phyloP scores from a whole-genome alignment of 2,888 invertebrate genomes.

The Beris morrisii region DNA sequence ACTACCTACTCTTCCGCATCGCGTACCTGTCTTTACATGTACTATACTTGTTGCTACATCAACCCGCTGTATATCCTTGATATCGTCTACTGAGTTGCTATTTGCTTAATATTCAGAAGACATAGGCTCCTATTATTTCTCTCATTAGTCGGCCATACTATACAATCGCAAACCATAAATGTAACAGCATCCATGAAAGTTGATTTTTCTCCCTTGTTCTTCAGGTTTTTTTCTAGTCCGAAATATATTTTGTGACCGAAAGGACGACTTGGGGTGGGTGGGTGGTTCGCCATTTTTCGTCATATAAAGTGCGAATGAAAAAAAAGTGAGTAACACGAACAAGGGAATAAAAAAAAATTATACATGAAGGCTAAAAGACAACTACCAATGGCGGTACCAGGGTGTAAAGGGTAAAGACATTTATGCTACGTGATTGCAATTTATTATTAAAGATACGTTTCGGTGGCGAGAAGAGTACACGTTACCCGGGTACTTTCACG shows the following conservation, averaged over 20 bases:
- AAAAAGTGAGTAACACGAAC: conserved; percentile 11
- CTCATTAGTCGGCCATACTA: conserved; percentile 27
- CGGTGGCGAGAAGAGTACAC: conserved; percentile 4
- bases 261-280: conserved; percentile 4
- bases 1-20: too few relatives aligned
- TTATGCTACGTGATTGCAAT: conserved; percentile 35
- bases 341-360: conserved; percentile 23
- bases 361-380: conserved; percentile 19
- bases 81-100: conserved; percentile 19
- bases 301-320: background rate
- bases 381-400: conserved; percentile 20
- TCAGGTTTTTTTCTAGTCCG: conserved; percentile 2
- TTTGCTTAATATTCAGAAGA: conserved; percentile 29
- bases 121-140: conserved; percentile 32
- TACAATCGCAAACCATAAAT: conserved; percentile 32
- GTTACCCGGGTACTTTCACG: conserved; percentile 9
- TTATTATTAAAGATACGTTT: conserved; percentile 33
- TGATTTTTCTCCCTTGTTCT: conserved; percentile 15
- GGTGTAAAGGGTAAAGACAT: conserved; percentile 35
- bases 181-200: conserved; percentile 32
- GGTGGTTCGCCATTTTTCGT: too few relatives aligned
- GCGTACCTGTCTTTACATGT: too few relatives aligned
- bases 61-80: conserved; percentile 11
- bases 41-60: conserved; percentile 27
- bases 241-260: conserved; percentile 30